Percentiles rank a stretch among this genome's conserved stretches.
Conservation (phyloP, 2,113 vertebrate genomes). For the Ceyx melanurus region DNA sequence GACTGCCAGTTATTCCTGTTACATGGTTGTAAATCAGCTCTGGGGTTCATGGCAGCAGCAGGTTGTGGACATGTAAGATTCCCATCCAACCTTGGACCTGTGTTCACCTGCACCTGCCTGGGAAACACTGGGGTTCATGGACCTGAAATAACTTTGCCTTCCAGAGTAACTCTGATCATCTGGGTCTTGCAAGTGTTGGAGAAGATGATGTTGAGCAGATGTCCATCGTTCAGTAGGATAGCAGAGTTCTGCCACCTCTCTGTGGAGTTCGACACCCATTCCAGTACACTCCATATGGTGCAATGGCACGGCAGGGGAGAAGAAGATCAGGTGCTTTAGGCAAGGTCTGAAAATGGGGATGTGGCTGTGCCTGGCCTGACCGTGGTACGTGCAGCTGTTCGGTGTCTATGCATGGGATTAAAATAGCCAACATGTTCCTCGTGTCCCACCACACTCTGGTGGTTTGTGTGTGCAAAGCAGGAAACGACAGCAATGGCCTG, state of each 20-base stretch:
- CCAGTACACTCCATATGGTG: rapidly evolving
- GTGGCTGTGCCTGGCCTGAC: neutral
- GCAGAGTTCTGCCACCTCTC: rapidly evolving
- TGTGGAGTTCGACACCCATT: neutral
- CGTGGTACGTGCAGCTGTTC: constrained; percentile 6
- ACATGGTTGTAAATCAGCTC: neutral
- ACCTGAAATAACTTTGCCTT: neutral
- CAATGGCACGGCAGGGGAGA: neutral
- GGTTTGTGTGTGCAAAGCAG: rapidly evolving
- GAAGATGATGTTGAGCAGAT: neutral
- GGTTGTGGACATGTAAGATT: neutral
- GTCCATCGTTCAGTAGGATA: neutral
- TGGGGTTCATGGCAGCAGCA: neutral
- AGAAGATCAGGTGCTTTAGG: neutral
- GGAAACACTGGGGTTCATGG: neutral
- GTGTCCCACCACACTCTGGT: neutral
- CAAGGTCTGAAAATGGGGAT: neutral
- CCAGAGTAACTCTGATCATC: neutral
- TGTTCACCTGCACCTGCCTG: neutral
- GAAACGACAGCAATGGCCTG: neutral
- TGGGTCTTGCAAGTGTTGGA: neutral
- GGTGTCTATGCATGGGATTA: neutral
- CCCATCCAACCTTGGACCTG: neutral
- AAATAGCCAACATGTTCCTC: constrained; percentile 5
- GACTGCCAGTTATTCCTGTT: neutral